Base-by-base conservation (phyloP, 2,888 invertebrate genomes). In the Polylopha cassiicola region DNA sequence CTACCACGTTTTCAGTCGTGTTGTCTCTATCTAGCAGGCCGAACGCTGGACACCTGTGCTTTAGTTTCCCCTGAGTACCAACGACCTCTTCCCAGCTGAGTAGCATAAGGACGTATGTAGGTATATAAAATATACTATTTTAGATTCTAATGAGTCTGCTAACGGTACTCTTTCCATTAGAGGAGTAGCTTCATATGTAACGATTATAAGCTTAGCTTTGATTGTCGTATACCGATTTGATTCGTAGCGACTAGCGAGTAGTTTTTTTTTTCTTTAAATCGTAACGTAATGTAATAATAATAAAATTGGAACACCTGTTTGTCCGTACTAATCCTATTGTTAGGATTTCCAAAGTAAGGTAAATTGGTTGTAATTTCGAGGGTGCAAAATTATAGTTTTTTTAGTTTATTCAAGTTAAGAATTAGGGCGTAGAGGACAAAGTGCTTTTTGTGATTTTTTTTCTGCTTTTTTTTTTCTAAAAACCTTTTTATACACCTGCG, bases 1-100 rank as follows among this genome's bases (percentile, higher is more conserved):
- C 81, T 20, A 44, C 30, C 3, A 21, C 28, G 29, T 37, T 48
- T 63, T 65, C 43, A 9, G 20, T 72, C 67, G 55, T 32, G 38
- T 61, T 32, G 22, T 76, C 81, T 69, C 70, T 52, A 50, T 80
- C 71, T 52, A 51, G 44, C 74, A 52, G 66, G 61, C 76, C 75
- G 79, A 85, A 75, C 85, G 85, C 77, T 81, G 85, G 82, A 85
- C 85, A 85, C 85, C 85, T 85, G 85, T 85, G 85, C 85, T 84
- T 85, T 79, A 84, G 82, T 84, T 82, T 85, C 84, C 85, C 81
- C 77, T 70, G 77, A 82, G 85, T 85, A 82, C 81, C 85, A 85
- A 82, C 85, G 85, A 85, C 85, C 85, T 85, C 82, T 81, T 65
- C 55, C 53, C 34, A 43, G 49, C 50, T 56, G 49, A 59, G 61